Percentiles rank a stretch among this genome's conserved stretches.
Evolutionary conservation across 2,888 invertebrate genomes (phyloP).

Genomic region (Aspidiotus destructor): DNA sequence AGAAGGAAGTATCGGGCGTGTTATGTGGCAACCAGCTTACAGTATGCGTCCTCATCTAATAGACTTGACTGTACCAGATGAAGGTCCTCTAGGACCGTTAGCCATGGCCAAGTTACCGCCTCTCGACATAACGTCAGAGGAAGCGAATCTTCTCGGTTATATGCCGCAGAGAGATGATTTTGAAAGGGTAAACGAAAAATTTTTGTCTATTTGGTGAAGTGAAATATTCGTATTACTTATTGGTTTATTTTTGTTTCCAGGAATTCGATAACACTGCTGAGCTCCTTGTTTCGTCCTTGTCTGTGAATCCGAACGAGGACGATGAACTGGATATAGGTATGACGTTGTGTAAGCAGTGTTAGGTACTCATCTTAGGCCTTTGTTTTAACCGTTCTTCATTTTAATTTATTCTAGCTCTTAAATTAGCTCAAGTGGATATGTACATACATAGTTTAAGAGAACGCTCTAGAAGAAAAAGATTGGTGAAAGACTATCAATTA

Average conservation of each 20-base stretch:
- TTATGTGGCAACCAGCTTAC: conserved; percentile 27
- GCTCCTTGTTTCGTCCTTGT: conserved; percentile 70
- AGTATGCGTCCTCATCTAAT: conserved; percentile 13
- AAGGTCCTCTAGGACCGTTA: conserved; percentile 29
- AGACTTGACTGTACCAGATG: conserved; percentile 23
- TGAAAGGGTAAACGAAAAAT: conserved; percentile 60
- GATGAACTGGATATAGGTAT: conserved; percentile 75
- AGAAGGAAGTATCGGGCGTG: conserved; percentile 29
- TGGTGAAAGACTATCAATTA: conserved; percentile 82
- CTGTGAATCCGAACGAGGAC: conserved; percentile 67
- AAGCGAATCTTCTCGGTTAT: conserved; percentile 31
- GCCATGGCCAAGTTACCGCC: conserved; percentile 26
- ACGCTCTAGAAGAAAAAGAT: conserved; percentile 74
- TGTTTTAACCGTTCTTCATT: background rate
- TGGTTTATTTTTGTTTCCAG: conserved; percentile 44
- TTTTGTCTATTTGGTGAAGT: background rate
- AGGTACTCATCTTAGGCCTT: background rate
- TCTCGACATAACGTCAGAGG: conserved; percentile 31
- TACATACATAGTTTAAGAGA: conserved; percentile 75
- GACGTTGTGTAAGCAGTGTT: conserved; percentile 36
- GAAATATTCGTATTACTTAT: conserved; percentile 7
- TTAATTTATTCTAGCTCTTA: conserved; percentile 52
- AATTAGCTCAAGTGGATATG: conserved; percentile 85
- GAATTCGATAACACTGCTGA: conserved; percentile 90
- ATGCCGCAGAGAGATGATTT: conserved; percentile 95